Evolutionary conservation across 2,113 vertebrate genomes (phyloP).

Genomic region (Procavia capensis): DNA sequence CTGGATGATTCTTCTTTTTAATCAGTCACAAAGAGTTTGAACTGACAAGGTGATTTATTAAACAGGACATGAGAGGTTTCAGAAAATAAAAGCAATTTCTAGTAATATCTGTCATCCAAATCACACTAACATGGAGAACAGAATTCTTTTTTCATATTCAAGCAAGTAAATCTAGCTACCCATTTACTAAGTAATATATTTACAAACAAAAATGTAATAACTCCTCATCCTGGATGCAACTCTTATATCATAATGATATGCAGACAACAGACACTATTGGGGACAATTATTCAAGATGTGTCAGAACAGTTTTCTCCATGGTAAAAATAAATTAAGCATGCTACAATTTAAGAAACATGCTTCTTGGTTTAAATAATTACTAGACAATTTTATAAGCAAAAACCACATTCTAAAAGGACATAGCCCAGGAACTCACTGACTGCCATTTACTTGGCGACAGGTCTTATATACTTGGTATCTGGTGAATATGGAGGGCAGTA

Average conservation of each 20-base stretch:
- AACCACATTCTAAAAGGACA: not conserved
- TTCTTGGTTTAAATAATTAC: not conserved
- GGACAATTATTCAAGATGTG: not conserved
- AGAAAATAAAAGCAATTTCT: constrained; percentile 73
- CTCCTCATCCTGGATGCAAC: not conserved
- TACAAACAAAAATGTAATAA: not conserved
- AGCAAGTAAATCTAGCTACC: constrained; percentile 20
- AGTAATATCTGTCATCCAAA: constrained; percentile 76
- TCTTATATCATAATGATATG: not conserved
- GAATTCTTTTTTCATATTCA: not conserved
- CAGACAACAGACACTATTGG: not conserved
- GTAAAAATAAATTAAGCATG: not conserved
- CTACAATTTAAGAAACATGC: not conserved
- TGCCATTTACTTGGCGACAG: not conserved
- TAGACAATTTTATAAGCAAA: not conserved
- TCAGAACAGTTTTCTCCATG: not conserved
- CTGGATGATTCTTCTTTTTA: constrained; percentile 83
- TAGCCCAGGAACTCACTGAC: not conserved
- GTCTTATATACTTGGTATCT: not conserved
- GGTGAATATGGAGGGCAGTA: not conserved
- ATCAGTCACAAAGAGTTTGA: constrained; percentile 81
- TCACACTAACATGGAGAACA: constrained; percentile 38
- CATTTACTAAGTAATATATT: not conserved
- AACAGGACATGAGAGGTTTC: constrained; percentile 47
- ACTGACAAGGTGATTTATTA: constrained; percentile 85